Evolutionary conservation across 1,140 invertebrate species (phyloP), one percentile per base, ranked within the genome.

Genomic region (Saxidomus purpurata): DNA sequence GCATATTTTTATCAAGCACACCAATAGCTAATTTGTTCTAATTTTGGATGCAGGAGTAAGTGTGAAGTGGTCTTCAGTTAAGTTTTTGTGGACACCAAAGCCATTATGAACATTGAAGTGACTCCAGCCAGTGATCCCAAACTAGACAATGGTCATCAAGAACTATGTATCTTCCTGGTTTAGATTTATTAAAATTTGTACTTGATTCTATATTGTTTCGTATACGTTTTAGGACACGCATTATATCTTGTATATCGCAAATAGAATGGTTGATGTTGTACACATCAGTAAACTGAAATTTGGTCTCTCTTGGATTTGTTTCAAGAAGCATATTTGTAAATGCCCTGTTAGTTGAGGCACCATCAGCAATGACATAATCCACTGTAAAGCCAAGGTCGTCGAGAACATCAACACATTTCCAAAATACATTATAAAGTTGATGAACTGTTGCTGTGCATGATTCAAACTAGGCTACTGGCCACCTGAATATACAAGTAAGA

Each of bases 381-480:
- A 88, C 67, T 0, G 67, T 77, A 74, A 86, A 84, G 4, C 87
- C 80, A 55, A 71, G 17, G 0, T 91, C 90, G 67, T 84, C 86
- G 13, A 91, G 28, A 38, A 43, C 11, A 55, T 89, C 80, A 43
- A 91, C 87, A 82, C 86, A 91, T 31, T 89, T 61, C 90, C 86
- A 89, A 77, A 91, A 91, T 22, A 79, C 89, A 15, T n/a, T 89
- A 61, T 55, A 91, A 4, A 91, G 63, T 47, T 91, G 49, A 74
- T 85, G 76, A 8, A 86, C 82, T 40, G 86, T 89, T 19, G 81
- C 90, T 38, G 86, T 71, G 59, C 71, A 61, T 15, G 90, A 89
- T 36, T 80, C 80, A 85, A 85, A 91, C 25, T 91, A 91, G 9
- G 55, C 90, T 25, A 91, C 74, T 49, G 87, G 87, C 90, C 90